Percentiles rank a stretch among this genome's conserved stretches.
Evolutionary conservation across 2,797 vertebrate genomes (phyloP).

Genomic region (Catharus ustulatus): DNA sequence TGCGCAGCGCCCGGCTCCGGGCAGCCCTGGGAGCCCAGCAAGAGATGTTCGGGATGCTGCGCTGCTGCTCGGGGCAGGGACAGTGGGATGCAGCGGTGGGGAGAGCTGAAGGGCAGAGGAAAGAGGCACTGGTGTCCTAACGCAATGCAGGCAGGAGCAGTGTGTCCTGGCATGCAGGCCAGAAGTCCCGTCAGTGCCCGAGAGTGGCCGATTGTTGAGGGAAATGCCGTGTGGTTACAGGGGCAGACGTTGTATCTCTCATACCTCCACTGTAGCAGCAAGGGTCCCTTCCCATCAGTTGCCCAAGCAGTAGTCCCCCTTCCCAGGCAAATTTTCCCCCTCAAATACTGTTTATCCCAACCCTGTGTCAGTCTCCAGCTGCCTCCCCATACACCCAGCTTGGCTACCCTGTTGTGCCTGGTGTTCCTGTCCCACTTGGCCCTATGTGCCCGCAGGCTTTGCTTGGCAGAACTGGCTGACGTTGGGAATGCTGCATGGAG

Average conservation of each 20-base stretch:
- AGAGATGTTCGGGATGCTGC: neutral
- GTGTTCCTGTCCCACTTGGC: neutral
- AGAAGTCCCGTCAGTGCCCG: fast-evolving
- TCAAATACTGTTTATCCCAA: neutral
- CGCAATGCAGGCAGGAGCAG: neutral
- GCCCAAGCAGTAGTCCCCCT: neutral
- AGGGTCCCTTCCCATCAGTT: neutral
- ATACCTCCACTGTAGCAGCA: neutral
- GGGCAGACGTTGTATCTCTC: neutral
- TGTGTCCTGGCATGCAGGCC: fast-evolving
- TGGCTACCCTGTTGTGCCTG: neutral
- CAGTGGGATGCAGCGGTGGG: fast-evolving
- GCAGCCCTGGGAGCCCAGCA: neutral
- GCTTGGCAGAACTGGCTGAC: neutral
- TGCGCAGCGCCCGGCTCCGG: neutral
- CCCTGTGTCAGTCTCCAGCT: neutral
- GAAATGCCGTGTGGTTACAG: neutral
- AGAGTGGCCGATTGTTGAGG: neutral
- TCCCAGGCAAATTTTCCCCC: neutral
- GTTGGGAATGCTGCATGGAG: neutral
- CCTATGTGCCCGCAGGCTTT: neutral
- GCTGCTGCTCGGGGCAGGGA: neutral
- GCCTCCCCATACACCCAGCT: neutral
- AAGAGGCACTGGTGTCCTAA: neutral
- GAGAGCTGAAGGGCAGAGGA: neutral